phyloP scores from a whole-genome alignment of 1,140 invertebrate genomes.

The Drosophila tsacasi region DNA sequence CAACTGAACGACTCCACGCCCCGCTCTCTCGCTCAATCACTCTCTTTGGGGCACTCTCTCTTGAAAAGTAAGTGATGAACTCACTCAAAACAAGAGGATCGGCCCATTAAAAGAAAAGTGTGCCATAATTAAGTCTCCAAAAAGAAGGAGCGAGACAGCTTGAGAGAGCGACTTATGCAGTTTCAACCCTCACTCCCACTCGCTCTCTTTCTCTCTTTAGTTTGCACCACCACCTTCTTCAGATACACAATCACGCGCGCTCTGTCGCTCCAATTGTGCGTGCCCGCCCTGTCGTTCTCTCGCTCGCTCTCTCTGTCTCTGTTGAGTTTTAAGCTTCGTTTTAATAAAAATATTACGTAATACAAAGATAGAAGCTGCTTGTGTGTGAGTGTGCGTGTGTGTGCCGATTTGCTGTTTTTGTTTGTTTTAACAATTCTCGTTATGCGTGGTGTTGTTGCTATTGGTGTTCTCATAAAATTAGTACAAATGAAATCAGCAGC shows the following conservation, averaged over 20 bases:
- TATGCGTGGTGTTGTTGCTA: conserved; percentile 9
- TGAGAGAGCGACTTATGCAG: conserved; percentile 34
- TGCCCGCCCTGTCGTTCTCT: conserved; percentile 24
- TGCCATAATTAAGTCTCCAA: conserved; percentile 42
- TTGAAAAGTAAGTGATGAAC: conserved; percentile 42
- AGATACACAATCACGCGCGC: conserved; percentile 33
- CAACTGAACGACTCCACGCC: conserved; percentile 41
- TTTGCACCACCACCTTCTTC: conserved; percentile 32
- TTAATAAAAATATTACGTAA: conserved; percentile 83
- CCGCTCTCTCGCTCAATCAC: conserved; percentile 40
- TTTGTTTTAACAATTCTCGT: conserved; percentile 61
- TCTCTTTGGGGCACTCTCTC: conserved; percentile 11
- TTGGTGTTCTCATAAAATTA: conserved; percentile 49
- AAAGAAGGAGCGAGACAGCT: conserved; percentile 4
- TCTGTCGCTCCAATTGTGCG: conserved; percentile 41
- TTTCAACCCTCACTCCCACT: conserved; percentile 33
- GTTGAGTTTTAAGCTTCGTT: conserved; percentile 76
- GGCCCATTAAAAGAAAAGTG: conserved; percentile 25
- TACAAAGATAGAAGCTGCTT: conserved; percentile 71
- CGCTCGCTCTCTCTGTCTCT: conserved; percentile 34
- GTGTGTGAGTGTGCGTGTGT: conserved; percentile 19
- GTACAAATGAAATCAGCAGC: conserved; percentile 56
- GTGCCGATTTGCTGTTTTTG: conserved; percentile 48
- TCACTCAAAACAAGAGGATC: conserved; percentile 49
- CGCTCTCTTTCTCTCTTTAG: conserved; percentile 20